Conservation (phyloP, 2,797 vertebrate genomes). For the Peromyscus melanophrys region DNA sequence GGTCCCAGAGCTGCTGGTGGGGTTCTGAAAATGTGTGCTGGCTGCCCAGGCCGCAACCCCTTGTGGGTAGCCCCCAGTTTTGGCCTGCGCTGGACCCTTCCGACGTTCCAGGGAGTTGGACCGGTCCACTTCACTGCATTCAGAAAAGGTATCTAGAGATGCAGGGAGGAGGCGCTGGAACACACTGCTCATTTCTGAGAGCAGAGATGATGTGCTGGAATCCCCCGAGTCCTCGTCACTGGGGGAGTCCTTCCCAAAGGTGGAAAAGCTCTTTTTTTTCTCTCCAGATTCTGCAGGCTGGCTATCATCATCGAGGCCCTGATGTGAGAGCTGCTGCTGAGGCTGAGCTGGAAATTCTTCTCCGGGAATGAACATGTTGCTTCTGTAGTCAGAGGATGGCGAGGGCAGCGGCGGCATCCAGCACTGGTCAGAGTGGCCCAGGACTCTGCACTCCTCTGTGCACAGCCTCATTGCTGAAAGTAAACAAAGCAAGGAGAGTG, state of each 20-base stretch:
- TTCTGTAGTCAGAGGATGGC: slow-evolving; percentile 96
- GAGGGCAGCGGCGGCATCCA: slow-evolving; percentile 98
- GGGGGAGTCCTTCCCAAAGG: slow-evolving; percentile 95
- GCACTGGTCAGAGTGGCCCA: slow-evolving; percentile 99
- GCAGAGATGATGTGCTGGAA: slow-evolving; percentile 93
- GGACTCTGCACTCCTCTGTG: slow-evolving; percentile 97
- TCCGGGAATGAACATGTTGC: slow-evolving; percentile 98
- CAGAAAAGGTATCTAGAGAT: slow-evolving; percentile 93
- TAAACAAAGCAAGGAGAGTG: neutral
- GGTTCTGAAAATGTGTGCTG: slow-evolving; percentile 98
- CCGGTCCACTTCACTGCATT: slow-evolving; percentile 93
- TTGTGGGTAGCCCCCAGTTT: slow-evolving; percentile 94
- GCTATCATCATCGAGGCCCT: slow-evolving; percentile 90
- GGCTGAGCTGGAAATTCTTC: slow-evolving; percentile 93
- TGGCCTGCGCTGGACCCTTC: slow-evolving; percentile 94
- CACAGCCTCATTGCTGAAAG: slow-evolving; percentile 95
- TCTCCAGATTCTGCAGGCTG: slow-evolving; percentile 90
- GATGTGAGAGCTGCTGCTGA: slow-evolving; percentile 88
- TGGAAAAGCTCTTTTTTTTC: slow-evolving; percentile 98
- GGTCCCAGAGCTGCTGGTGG: slow-evolving; percentile 90
- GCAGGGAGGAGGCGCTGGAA: slow-evolving; percentile 97
- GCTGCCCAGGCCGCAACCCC: slow-evolving; percentile 98
- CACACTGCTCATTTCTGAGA: slow-evolving; percentile 98
- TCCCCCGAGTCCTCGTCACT: slow-evolving; percentile 91
- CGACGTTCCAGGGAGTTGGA: slow-evolving; percentile 94